phyloP scores from a whole-genome alignment of 2,113 vertebrate genomes.

The Bothrops jararaca region DNA sequence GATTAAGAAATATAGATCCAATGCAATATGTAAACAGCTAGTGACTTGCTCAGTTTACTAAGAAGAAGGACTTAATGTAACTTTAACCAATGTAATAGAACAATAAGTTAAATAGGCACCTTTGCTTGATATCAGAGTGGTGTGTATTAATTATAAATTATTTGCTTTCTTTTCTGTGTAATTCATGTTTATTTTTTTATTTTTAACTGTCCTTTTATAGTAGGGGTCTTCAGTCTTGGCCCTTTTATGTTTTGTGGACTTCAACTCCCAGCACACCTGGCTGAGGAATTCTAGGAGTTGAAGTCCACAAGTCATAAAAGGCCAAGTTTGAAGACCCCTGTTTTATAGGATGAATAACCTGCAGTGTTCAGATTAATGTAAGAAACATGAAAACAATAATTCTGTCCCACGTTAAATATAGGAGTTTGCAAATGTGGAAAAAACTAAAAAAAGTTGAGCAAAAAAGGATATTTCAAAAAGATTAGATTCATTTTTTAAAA shows the following conservation, averaged over 20 bases:
- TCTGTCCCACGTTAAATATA: neutral
- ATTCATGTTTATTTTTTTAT: neutral
- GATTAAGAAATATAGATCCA: neutral
- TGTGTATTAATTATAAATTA: neutral
- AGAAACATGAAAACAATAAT: neutral
- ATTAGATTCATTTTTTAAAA: neutral
- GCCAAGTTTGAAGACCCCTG: no score
- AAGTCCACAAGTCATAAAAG: no score
- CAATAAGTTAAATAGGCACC: neutral
- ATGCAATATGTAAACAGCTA: neutral
- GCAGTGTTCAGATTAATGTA: neutral
- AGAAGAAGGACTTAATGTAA: neutral
- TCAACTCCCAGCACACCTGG: no score
- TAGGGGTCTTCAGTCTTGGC: no score
- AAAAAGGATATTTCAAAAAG: neutral
- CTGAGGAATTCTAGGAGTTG: no score
- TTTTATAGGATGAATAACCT: neutral
- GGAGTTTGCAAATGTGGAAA: neutral
- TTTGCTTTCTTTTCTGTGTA: conserved; percentile 27
- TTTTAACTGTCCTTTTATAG: neutral
- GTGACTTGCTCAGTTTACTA: neutral
- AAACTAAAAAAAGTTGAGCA: neutral
- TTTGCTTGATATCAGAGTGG: neutral
- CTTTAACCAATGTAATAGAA: neutral
- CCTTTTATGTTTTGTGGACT: no score